Conservation (phyloP, 2,797 vertebrate species). For the Cichlasoma orientale region DNA sequence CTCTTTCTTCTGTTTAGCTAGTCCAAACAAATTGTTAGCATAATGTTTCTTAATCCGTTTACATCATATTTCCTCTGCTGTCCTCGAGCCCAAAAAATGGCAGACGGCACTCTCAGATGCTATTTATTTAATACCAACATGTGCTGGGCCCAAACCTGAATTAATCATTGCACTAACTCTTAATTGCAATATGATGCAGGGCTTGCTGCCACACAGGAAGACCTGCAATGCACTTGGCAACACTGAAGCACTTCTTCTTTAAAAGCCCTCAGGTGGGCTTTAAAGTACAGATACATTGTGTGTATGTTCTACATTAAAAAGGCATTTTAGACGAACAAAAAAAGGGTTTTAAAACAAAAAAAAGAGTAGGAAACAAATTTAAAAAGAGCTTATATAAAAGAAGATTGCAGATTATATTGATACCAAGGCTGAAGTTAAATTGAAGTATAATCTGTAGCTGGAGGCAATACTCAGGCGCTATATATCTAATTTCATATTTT, state of each 20-base stretch:
- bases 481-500: slow-evolving; percentile 41
- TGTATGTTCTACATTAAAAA: not conserved
- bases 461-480: slow-evolving; percentile 9
- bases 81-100: slow-evolving; percentile 8
- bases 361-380: not conserved
- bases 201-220: slow-evolving; percentile 9
- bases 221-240: not conserved
- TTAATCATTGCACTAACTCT: not conserved
- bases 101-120: slow-evolving; percentile 7
- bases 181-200: not conserved
- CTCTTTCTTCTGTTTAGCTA: slow-evolving; percentile 32
- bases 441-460: slow-evolving; percentile 34
- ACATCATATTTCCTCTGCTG: slow-evolving; percentile 17
- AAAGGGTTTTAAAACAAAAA: not conserved
- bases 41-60: slow-evolving; percentile 52
- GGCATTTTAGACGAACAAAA: not conserved
- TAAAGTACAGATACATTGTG: not conserved
- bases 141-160: slow-evolving; percentile 5
- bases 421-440: slow-evolving; percentile 19
- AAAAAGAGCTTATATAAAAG: slow-evolving; percentile 1
- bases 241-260: not conserved
- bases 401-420: slow-evolving; percentile 25
- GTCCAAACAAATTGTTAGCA: slow-evolving; percentile 52
- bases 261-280: slow-evolving; percentile 13
- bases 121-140: slow-evolving; percentile 15